Evolutionary conservation across 2,113 vertebrate species (phyloP).

Genomic region (mouse (Mus musculus)): GRCm39 chr5:69324001-69324500

Average conservation of each 20-base stretch:
- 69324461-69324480: not conserved
- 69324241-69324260: not conserved
- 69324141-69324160: not conserved
- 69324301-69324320: not conserved
- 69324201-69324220: not conserved
- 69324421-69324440: not conserved
- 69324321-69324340: not conserved
- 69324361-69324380: not conserved
- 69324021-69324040: not conserved
- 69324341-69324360: not conserved
- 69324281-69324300: not conserved
- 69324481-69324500: not conserved
- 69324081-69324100: not conserved
- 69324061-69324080: not conserved
- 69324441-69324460: not conserved
- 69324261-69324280: not conserved
- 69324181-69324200: not conserved
- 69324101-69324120: not conserved
- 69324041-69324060: not conserved
- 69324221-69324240: not conserved
- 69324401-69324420: not conserved
- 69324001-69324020: not conserved
- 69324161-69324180: not conserved
- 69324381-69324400: not conserved
- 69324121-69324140: conserved; percentile 3